These are phyloP conservation scores for Protomyctophum bolini DNA, from an alignment of 2,113 vertebrate genomes.

Conservation along the genomic window DNA sequence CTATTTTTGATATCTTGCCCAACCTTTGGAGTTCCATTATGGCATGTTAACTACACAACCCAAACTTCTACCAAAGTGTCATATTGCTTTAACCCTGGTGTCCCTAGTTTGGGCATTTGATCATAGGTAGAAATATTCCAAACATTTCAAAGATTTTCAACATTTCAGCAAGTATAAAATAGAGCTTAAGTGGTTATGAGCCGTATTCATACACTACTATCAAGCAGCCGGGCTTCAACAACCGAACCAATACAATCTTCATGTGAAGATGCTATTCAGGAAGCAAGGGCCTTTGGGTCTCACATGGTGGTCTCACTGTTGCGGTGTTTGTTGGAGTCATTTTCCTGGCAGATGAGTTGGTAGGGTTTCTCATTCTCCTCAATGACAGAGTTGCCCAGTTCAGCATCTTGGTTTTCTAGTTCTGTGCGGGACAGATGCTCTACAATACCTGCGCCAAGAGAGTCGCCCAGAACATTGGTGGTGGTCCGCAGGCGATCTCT, in stretches of 20 bases:
- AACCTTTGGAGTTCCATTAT: no score
- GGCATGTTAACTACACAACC: no score
- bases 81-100: no score
- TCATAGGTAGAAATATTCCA: no score
- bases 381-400: slow-evolving; percentile 83
- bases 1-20: no score
- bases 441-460: slow-evolving; percentile 91
- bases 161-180: no score
- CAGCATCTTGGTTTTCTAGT: slow-evolving; percentile 84
- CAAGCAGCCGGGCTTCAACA: no score
- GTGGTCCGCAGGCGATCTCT: slow-evolving; percentile 94
- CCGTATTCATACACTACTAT: no score
- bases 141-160: no score
- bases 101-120: no score
- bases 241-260: neutral
- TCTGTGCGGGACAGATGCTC: slow-evolving; percentile 91
- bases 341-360: slow-evolving; percentile 84
- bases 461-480: slow-evolving; percentile 94
- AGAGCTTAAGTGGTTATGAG: no score
- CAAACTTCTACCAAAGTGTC: no score
- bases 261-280: slow-evolving; percentile 22
- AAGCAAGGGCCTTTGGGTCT: slow-evolving; percentile 15
- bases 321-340: slow-evolving; percentile 72
- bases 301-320: slow-evolving; percentile 88
- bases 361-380: slow-evolving; percentile 87